Base-by-base conservation (phyloP, 2,888 invertebrate genomes). In the Elgonia sp. region DNA sequence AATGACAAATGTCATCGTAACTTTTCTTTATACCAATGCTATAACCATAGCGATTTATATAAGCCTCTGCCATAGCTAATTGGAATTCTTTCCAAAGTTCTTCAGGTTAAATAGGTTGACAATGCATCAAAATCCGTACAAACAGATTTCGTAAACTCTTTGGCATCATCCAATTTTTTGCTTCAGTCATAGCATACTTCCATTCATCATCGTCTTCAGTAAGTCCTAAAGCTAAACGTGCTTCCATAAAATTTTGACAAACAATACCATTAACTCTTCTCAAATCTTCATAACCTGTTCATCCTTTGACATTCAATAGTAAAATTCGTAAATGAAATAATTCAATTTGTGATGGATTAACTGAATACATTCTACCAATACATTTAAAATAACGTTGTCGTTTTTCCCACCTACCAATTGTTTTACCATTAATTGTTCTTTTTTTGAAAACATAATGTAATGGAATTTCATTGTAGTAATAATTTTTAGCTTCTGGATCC, bases 391-490 rank as follows among this genome's bases (percentile, higher is more conserved):
- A 29, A 69, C 50, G n/a, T 55, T 70, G 40, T 14, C 65, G 65
- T 42, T 67, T 67, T 67, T 67, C 42, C 65, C 65, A 67, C 14
- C 65, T 16, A 67, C 16, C n/a, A 42, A 67, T 20, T 16, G 16
- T 67, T 40, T 20, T 67, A 20, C 10, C 42, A 20, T 67, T 20
- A 42, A 40, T 42, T 10, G 10, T 0, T 20, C 0, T 9, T 67
- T 18, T 42, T n/a, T 67, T 67, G 14, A 42, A 67, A 10, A 67
- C 65, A 67, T 67, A 67, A 42, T 67, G 42, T n/a, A 16, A 67
- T 14, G 65, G 65, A 42, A 67, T 67, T 10, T 67, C 70, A 2
- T 18, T 53, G 50, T 89, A 90, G 20, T 86, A 73, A 55, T 75
- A 84, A n/a, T 70, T n/a, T 20, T 20, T 20, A 42, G 65, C 65